These are phyloP conservation scores for Parnassius mnemosyne DNA, from an alignment of 2,888 invertebrate species.

Conservation along the genomic window DNA sequence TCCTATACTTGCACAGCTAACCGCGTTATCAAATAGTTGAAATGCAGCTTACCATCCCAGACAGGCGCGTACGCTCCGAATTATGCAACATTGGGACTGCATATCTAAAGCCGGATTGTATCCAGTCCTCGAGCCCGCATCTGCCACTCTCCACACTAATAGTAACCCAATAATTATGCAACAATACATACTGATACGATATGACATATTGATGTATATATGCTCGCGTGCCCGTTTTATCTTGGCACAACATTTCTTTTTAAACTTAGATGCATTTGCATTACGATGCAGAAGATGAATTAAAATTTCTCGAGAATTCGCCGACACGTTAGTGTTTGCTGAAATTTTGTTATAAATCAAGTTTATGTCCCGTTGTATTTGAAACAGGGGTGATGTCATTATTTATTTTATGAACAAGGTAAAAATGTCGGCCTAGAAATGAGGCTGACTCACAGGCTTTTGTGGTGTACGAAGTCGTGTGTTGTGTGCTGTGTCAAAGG, in stretches of 20 bases:
- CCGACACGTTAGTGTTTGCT: slow-evolving; percentile 3
- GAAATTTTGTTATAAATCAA: slow-evolving; percentile 14
- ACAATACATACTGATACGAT: slow-evolving; percentile 41
- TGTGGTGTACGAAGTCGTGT: slow-evolving; percentile 41
- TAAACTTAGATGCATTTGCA: slow-evolving; percentile 9
- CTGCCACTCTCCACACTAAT: slow-evolving; percentile 35
- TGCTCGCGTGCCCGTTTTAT: slow-evolving; percentile 16
- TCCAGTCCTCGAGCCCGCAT: slow-evolving; percentile 39
- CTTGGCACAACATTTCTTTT: slow-evolving; percentile 22
- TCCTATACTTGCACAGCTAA: slow-evolving; percentile 29
- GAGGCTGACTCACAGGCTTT: slow-evolving; percentile 55
- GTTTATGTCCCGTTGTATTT: slow-evolving; percentile 18
- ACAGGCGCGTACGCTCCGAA: slow-evolving; percentile 41
- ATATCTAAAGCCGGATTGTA: slow-evolving; percentile 44
- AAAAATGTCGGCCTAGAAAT: slow-evolving; percentile 43
- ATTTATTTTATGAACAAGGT: slow-evolving; percentile 39
- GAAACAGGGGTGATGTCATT: slow-evolving; percentile 46
- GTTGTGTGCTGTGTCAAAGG: slow-evolving; percentile 51
- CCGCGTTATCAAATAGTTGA: slow-evolving; percentile 50
- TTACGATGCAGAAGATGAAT: slow-evolving; percentile 20
- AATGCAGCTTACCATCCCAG: slow-evolving; percentile 44
- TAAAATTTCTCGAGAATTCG: slow-evolving; percentile 1
- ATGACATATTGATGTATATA: slow-evolving; percentile 46
- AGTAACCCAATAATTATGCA: slow-evolving; percentile 49
- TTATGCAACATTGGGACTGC: slow-evolving; percentile 57